These are phyloP conservation scores for Protodeltote pygarga DNA, from an alignment of 2,888 invertebrate genomes.

Conservation along the genomic window DNA sequence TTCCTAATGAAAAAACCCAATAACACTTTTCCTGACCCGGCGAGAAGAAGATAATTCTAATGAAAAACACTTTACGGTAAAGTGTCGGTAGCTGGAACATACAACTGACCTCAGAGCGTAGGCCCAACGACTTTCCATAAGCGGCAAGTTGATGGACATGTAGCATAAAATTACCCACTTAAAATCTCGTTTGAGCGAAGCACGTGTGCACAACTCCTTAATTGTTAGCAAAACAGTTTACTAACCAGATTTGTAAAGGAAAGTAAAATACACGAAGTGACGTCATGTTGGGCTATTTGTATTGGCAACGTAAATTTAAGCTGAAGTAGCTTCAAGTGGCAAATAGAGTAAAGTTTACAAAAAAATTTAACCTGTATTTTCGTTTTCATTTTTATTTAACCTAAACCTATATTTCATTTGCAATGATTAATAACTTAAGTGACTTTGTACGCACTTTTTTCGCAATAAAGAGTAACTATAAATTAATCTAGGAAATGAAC, in stretches of 20 bases:
- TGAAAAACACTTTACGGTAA: slow-evolving; percentile 18
- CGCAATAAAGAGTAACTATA: too few relatives aligned
- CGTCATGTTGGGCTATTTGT: slow-evolving; percentile 15
- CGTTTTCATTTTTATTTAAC: too few relatives aligned
- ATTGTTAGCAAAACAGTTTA: slow-evolving; percentile 47
- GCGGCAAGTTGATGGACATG: slow-evolving; percentile 68
- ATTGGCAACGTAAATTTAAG: too few relatives aligned
- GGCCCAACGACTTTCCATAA: slow-evolving; percentile 75
- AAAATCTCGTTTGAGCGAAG: slow-evolving; percentile 51
- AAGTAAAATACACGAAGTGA: slow-evolving; percentile 39
- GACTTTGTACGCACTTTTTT: too few relatives aligned
- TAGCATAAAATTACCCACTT: slow-evolving; percentile 69
- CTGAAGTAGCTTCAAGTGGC: too few relatives aligned
- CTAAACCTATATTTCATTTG: too few relatives aligned
- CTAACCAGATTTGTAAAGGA: slow-evolving; percentile 47
- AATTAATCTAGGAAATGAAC: too few relatives aligned
- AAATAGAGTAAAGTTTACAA: too few relatives aligned
- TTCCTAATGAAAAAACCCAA: too few relatives aligned
- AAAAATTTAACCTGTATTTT: too few relatives aligned
- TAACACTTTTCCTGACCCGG: too few relatives aligned
- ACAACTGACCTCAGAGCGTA: slow-evolving; percentile 64
- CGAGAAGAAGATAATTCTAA: background rate
- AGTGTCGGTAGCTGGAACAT: slow-evolving; percentile 38
- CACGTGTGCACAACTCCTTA: slow-evolving; percentile 56
- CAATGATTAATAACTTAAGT: too few relatives aligned